A percentile compares a stretch with the other conserved stretches of the same genome.
Evolutionary conservation across 2,888 invertebrate species (phyloP).

Genomic region (Cartodere bifasciata): DNA sequence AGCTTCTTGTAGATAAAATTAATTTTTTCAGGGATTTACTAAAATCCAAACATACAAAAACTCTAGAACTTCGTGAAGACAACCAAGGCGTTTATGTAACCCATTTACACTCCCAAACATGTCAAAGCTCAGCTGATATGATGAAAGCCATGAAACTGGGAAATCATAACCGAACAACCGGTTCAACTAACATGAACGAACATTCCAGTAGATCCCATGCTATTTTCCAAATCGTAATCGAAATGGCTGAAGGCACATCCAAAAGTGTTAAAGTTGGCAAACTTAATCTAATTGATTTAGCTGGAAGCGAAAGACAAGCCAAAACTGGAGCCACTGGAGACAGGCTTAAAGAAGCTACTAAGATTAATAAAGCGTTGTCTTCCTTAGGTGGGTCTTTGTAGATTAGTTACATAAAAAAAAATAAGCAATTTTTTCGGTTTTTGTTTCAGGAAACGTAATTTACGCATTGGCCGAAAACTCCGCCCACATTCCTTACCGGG

Average conservation of each 20-base stretch:
- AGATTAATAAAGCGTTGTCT: constrained; percentile 92
- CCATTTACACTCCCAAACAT: constrained; percentile 86
- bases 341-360: constrained; percentile 87
- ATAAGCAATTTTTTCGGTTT: neutral
- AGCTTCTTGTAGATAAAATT: too few relatives aligned
- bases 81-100: constrained; percentile 86
- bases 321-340: constrained; percentile 95
- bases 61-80: constrained; percentile 50
- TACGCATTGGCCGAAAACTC: constrained; percentile 92
- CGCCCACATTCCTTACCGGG: constrained; percentile 92
- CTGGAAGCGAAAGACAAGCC: constrained; percentile 93
- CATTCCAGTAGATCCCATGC: constrained; percentile 97
- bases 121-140: constrained; percentile 90
- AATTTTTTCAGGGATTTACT: constrained; percentile 55
- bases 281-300: constrained; percentile 93
- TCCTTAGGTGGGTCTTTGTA: constrained; percentile 56
- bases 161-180: constrained; percentile 89
- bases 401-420: neutral
- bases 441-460: constrained; percentile 65
- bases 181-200: constrained; percentile 59
- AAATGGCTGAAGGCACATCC: constrained; percentile 69
- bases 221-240: constrained; percentile 95
- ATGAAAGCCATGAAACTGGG: constrained; percentile 86
- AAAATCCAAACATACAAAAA: constrained; percentile 40
- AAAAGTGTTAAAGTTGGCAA: constrained; percentile 69